Percentiles rank a stretch among this genome's conserved stretches.
Evolutionary conservation across 2,113 vertebrate genomes (phyloP).

Genomic region (Crypturellus undulatus): DNA sequence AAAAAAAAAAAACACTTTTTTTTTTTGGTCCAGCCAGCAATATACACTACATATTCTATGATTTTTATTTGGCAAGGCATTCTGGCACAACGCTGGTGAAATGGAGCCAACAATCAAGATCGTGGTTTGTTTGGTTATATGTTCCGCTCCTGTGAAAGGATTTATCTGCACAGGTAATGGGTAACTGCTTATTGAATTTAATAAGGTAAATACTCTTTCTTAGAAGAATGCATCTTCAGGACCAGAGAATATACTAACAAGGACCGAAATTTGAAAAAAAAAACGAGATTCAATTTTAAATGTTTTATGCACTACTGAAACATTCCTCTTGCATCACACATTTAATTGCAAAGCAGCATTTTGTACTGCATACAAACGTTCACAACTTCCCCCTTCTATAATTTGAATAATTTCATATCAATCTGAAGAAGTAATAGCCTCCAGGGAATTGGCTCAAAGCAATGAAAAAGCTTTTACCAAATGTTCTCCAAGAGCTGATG

Average conservation of each 20-base stretch:
- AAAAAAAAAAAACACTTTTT: background rate
- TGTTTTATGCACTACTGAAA: background rate
- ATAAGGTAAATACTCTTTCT: background rate
- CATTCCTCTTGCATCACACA: background rate
- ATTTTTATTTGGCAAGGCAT: background rate
- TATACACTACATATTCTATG: background rate
- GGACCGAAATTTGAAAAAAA: background rate
- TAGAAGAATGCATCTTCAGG: background rate
- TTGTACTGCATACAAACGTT: background rate
- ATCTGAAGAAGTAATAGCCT: constrained; percentile 1
- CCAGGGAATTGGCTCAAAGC: background rate
- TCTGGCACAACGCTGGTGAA: background rate
- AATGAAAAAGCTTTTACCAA: constrained; percentile 26
- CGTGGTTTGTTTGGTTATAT: background rate
- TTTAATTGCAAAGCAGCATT: background rate
- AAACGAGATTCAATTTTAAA: background rate
- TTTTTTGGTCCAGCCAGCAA: background rate
- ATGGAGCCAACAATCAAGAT: background rate
- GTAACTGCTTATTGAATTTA: background rate
- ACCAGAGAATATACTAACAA: background rate
- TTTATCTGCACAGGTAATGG: background rate
- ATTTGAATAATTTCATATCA: background rate
- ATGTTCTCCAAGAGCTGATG: constrained; percentile 25
- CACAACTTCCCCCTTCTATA: background rate
- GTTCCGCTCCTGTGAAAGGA: background rate